Evolutionary conservation across 2,888 invertebrate species (phyloP), one percentile per base, ranked within the genome.

Genomic region (Buathra laborator): DNA sequence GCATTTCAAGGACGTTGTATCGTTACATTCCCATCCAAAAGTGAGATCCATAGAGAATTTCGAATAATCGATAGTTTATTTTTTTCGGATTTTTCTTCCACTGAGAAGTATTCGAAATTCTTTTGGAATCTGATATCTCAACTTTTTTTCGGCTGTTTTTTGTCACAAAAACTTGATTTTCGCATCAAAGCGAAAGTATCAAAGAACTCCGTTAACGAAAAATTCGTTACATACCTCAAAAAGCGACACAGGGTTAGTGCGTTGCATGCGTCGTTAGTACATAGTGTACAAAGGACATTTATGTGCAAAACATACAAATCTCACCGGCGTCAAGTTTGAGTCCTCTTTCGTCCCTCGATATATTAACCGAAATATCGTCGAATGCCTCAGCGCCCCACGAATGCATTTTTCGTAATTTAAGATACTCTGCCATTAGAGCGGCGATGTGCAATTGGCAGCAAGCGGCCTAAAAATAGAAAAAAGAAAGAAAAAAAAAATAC

Each of bases 381-480:
- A 99, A 99, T 0, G 96, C 96, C 88, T 97, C 97, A 1, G 98
- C 98, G n/a, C 99, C 98, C 97, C 98, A 98, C 0, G 95, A 93
- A 89, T 97, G 97, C 24, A 96, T 95, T 75, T 95, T 96, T 91
- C 97, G 96, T 75, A 97, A 94, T 90, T 98, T 97, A 72, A 99
- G 94, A 94, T 99, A 99, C 93, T 99, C 99, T 0, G 99, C 98
- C 95, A 99, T 98, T 43, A 99, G 95, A 0, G 99, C 99, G 4
- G 99, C 98, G 88, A 99, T 98, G 93, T 99, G 99, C 0, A 99
- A 95, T 93, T 98, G 98, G 92, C 98, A 98, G 93, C 98, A 98
- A 91, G 99, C 98, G 56, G 99, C 99, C 95, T 97, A 93, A 76
- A 92, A 90, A 81, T 51, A 84, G 85, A 51, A 59, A 64, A 53